Percentiles rank a stretch among this genome's conserved stretches.
These are phyloP conservation scores for Lutjanus campechanus DNA, from an alignment of 2,797 vertebrate species.

Conservation along the genomic window DNA sequence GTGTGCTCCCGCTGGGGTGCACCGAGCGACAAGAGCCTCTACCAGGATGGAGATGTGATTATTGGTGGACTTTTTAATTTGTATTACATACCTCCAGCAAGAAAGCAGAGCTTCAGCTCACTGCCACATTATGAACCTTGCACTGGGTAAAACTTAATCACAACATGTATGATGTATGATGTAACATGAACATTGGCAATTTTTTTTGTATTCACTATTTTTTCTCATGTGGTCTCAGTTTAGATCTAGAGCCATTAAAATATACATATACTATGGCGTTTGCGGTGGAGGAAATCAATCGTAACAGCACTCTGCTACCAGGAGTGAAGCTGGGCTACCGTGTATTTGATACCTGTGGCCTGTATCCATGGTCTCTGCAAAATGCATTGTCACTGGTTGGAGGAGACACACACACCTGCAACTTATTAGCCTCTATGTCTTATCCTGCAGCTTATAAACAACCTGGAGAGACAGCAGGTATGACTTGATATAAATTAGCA, in stretches of 20 bases:
- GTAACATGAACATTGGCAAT: background rate
- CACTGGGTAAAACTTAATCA: constrained; percentile 66
- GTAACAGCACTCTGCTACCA: constrained; percentile 62
- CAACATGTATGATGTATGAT: background rate
- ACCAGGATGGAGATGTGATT: constrained; percentile 81
- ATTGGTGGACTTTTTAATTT: constrained; percentile 81
- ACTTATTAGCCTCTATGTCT: background rate
- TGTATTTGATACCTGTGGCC: constrained; percentile 64
- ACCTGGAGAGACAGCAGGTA: constrained; percentile 25
- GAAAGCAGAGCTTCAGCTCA: constrained; percentile 64
- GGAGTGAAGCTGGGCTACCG: constrained; percentile 71
- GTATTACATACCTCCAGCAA: constrained; percentile 59
- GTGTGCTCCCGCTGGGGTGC: constrained; percentile 63
- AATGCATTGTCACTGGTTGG: constrained; percentile 61
- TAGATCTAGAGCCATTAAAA: constrained; percentile 65
- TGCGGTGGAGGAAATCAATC: constrained; percentile 81
- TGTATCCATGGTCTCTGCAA: constrained; percentile 65
- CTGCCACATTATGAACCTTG: constrained; percentile 68
- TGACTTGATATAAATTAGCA: background rate
- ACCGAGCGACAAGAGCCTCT: constrained; percentile 57
- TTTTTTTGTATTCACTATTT: background rate
- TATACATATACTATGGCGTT: constrained; percentile 77
- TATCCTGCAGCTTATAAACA: background rate
- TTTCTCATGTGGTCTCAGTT: constrained; percentile 58
- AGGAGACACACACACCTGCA: constrained; percentile 58